Percentiles rank a stretch among this genome's conserved stretches.
Evolutionary conservation across 2,113 vertebrate genomes (phyloP).

Genomic region (Uropsilus gracilis): DNA sequence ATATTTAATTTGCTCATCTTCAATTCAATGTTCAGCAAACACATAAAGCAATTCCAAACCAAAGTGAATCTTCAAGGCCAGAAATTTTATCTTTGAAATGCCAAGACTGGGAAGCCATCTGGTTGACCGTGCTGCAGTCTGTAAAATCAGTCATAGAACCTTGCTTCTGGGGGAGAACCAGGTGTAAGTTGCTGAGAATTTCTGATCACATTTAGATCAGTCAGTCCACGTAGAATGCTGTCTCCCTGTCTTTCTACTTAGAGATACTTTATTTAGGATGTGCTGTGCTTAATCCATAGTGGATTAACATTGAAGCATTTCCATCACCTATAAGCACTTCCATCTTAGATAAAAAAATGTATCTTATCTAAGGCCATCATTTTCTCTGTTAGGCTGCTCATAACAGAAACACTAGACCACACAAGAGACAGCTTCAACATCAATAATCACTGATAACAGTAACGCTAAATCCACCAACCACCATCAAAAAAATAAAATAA

Average conservation of each 20-base stretch:
- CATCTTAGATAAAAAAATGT: too few species aligned
- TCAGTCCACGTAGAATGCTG: neutral
- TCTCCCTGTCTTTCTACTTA: neutral
- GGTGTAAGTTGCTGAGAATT: neutral
- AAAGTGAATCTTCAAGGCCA: neutral
- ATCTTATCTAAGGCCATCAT: neutral
- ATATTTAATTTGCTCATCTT: conserved; percentile 7
- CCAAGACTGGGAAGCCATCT: neutral
- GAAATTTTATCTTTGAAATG: neutral
- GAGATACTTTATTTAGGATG: neutral
- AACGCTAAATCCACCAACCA: neutral
- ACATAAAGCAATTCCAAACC: neutral
- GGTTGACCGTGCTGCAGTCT: neutral
- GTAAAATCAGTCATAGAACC: neutral
- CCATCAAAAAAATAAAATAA: neutral
- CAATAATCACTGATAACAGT: neutral
- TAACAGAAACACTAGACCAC: neutral
- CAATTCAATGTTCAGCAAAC: neutral
- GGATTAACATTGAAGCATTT: neutral
- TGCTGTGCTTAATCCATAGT: neutral
- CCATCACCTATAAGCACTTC: too few species aligned
- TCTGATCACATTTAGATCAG: neutral
- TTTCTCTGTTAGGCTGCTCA: neutral
- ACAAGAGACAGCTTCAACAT: neutral
- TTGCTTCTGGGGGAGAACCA: neutral